Evolutionary conservation across 2,888 invertebrate species (phyloP).

Genomic region (Eristalis tenax): DNA sequence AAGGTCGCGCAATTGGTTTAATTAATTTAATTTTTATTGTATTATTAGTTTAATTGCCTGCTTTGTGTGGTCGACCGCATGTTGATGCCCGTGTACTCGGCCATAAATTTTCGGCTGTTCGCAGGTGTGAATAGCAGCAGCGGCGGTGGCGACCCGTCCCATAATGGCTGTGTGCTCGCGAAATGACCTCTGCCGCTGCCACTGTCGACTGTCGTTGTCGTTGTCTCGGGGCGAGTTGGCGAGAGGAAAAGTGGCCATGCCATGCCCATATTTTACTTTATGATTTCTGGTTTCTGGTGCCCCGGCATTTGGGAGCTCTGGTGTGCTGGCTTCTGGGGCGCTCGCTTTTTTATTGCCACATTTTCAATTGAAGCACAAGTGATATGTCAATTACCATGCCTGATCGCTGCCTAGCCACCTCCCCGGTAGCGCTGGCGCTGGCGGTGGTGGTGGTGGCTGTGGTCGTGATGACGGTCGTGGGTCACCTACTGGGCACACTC

Average conservation of each 20-base stretch:
- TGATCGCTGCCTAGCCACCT: background rate
- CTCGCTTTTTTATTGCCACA: slow-evolving; percentile 53
- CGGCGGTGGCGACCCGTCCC: slow-evolving; percentile 14
- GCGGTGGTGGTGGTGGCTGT: background rate
- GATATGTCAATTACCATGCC: slow-evolving; percentile 59
- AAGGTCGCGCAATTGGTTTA: slow-evolving; percentile 71
- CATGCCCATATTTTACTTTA: slow-evolving; percentile 61
- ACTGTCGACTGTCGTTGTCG: slow-evolving; percentile 6
- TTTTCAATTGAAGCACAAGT: slow-evolving; percentile 56
- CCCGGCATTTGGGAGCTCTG: background rate
- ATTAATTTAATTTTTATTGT: slow-evolving; percentile 70
- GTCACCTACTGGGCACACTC: slow-evolving; percentile 1
- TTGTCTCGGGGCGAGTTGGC: slow-evolving; percentile 16
- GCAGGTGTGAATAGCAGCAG: slow-evolving; percentile 54
- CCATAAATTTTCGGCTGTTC: slow-evolving; percentile 56
- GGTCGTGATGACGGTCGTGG: background rate
- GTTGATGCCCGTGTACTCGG: slow-evolving; percentile 46
- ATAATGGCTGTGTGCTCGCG: slow-evolving; percentile 30
- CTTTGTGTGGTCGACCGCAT: slow-evolving; percentile 60
- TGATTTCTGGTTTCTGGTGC: slow-evolving; percentile 54
- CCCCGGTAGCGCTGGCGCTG: background rate
- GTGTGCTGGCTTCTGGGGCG: slow-evolving; percentile 37
- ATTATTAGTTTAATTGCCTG: slow-evolving; percentile 67
- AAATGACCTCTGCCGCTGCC: slow-evolving; percentile 53
- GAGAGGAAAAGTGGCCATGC: slow-evolving; percentile 57